phyloP scores from a whole-genome alignment of 2,797 vertebrate genomes.

The Benthosema pterotum region DNA sequence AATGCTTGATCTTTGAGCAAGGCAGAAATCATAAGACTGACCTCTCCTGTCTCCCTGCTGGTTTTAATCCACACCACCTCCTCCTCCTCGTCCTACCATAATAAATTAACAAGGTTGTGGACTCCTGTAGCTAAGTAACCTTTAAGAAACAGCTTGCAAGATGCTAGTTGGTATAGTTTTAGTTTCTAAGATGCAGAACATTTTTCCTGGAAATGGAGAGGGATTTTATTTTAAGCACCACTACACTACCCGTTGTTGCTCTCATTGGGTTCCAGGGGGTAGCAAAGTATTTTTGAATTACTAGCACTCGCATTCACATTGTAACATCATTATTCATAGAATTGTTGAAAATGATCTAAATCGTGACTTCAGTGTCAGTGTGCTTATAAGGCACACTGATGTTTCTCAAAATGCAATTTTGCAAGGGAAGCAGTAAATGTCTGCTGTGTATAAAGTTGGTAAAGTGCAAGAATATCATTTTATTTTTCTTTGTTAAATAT shows the following conservation, averaged over 20 bases:
- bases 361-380: slow-evolving; percentile 27
- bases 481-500: slow-evolving; percentile 37
- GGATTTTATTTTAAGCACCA: slow-evolving; percentile 51
- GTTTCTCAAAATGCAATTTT: slow-evolving; percentile 43
- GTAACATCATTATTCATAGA: slow-evolving; percentile 46
- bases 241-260: no score
- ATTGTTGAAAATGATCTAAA: slow-evolving; percentile 49
- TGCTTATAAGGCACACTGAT: slow-evolving; percentile 10
- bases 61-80: slow-evolving; percentile 60
- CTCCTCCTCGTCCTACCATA: no score
- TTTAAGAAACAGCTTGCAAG: slow-evolving; percentile 78
- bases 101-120: slow-evolving; percentile 73
- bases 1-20: slow-evolving; percentile 54
- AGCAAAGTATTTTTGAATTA: slow-evolving; percentile 44
- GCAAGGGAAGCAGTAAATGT: slow-evolving; percentile 44
- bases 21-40: slow-evolving; percentile 61
- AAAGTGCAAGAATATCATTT: slow-evolving; percentile 32
- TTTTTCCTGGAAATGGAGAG: slow-evolving; percentile 62
- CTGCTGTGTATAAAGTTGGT: slow-evolving; percentile 15
- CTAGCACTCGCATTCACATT: slow-evolving; percentile 22
- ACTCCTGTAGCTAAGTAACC: slow-evolving; percentile 76
- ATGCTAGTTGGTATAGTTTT: slow-evolving; percentile 73
- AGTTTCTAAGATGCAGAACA: slow-evolving; percentile 70
- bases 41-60: slow-evolving; percentile 70
- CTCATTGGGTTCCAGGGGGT: slow-evolving; percentile 31